Percentiles rank a stretch among this genome's conserved stretches.
Evolutionary conservation across 2,888 invertebrate species (phyloP).

Genomic region (Ophion ventricosus): DNA sequence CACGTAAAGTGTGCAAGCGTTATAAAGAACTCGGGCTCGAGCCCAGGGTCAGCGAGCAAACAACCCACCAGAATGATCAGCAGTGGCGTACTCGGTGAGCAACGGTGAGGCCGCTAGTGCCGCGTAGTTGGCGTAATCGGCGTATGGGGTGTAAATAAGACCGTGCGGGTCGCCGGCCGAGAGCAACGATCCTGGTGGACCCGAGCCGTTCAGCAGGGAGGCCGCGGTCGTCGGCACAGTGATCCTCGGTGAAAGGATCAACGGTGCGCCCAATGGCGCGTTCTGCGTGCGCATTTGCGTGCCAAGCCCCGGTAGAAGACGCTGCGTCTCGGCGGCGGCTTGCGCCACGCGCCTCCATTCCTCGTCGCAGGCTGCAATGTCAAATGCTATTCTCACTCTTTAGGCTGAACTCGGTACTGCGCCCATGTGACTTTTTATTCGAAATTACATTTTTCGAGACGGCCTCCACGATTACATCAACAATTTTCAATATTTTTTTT

Average conservation of each 20-base stretch:
- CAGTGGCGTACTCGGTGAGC: slow-evolving; percentile 92
- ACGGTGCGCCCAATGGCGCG: slow-evolving; percentile 94
- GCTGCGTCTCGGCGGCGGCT: slow-evolving; percentile 92
- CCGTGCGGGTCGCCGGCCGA: slow-evolving; percentile 90
- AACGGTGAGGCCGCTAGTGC: slow-evolving; percentile 92
- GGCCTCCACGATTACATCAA: no score
- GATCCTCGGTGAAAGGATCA: slow-evolving; percentile 96
- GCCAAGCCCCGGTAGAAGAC: slow-evolving; percentile 89
- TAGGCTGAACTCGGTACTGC: slow-evolving; percentile 62
- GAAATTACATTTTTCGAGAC: not conserved
- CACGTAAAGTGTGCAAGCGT: slow-evolving; percentile 57
- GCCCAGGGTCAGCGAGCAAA: slow-evolving; percentile 91
- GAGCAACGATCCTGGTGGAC: slow-evolving; percentile 87
- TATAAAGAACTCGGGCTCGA: slow-evolving; percentile 77
- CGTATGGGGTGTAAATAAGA: slow-evolving; percentile 94
- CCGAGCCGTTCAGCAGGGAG: slow-evolving; percentile 85
- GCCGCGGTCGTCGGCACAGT: slow-evolving; percentile 92
- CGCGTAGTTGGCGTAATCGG: slow-evolving; percentile 95
- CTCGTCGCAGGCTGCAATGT: slow-evolving; percentile 90
- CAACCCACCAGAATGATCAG: slow-evolving; percentile 98
- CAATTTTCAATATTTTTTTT: not conserved
- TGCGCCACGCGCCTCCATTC: slow-evolving; percentile 94
- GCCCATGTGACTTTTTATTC: not conserved
- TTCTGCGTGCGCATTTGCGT: slow-evolving; percentile 87
- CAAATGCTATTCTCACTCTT: slow-evolving; percentile 83